Percentiles rank a stretch among this genome's conserved stretches.
Evolutionary conservation across 2,888 invertebrate species (phyloP).

Genomic region (Eledona agricola): DNA sequence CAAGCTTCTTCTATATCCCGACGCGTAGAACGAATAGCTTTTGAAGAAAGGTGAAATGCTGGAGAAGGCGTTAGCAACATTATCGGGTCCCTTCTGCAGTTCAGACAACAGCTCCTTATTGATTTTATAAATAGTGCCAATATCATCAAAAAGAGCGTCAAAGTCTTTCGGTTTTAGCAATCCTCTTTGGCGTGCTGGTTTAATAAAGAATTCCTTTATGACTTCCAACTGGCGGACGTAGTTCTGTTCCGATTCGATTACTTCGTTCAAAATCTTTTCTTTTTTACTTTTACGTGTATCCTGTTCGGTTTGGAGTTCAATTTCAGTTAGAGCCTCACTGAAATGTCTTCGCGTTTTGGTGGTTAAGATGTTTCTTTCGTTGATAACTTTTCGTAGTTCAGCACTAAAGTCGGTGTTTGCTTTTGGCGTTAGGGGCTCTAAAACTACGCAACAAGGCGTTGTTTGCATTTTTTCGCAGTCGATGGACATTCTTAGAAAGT

Average conservation of each 20-base stretch:
- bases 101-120: slow-evolving; percentile 70
- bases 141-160: slow-evolving; percentile 70
- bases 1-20: slow-evolving; percentile 73
- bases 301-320: slow-evolving; percentile 55
- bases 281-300: slow-evolving; percentile 56
- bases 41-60: slow-evolving; percentile 81
- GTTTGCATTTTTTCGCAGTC: slow-evolving; percentile 2
- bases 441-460: slow-evolving; percentile 39
- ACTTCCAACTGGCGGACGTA: slow-evolving; percentile 74
- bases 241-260: slow-evolving; percentile 74
- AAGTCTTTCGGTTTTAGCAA: slow-evolving; percentile 65
- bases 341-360: slow-evolving; percentile 70
- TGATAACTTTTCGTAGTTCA: slow-evolving; percentile 69
- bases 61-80: slow-evolving; percentile 72
- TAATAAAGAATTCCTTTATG: slow-evolving; percentile 71
- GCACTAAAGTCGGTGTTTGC: slow-evolving; percentile 65
- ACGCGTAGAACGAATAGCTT: slow-evolving; percentile 80
- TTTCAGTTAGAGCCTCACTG: slow-evolving; percentile 67
- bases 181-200: slow-evolving; percentile 66
- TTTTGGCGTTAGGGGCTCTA: slow-evolving; percentile 68
- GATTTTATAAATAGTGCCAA: slow-evolving; percentile 71
- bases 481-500: not conserved
- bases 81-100: slow-evolving; percentile 66
- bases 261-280: slow-evolving; percentile 71
- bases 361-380: slow-evolving; percentile 70